Percentiles rank a stretch among this genome's conserved stretches.
phyloP scores from a whole-genome alignment of 2,888 invertebrate species.

The Acrocyrtus sp. region DNA sequence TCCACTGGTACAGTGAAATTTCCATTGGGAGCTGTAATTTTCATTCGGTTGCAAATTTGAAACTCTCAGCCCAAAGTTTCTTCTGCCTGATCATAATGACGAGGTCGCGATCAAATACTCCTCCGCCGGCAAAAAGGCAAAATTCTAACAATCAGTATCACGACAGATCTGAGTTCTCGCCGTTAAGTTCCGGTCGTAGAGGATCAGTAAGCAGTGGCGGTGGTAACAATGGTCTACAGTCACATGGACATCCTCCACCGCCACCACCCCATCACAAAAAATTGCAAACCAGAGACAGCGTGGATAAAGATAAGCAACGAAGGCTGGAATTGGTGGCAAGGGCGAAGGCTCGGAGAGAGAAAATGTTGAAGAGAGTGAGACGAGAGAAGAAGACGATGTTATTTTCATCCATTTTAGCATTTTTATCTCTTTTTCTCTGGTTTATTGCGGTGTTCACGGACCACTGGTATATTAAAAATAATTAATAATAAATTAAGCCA shows the following conservation, averaged over 20 bases:
- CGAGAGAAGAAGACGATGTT: slow-evolving; percentile 77
- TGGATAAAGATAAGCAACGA: slow-evolving; percentile 24
- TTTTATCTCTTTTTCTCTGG: slow-evolving; percentile 77
- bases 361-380: slow-evolving; percentile 38
- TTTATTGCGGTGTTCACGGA: slow-evolving; percentile 78
- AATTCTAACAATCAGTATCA: background rate
- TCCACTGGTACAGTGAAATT: no score
- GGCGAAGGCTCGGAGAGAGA: slow-evolving; percentile 47
- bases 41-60: no score
- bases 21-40: no score
- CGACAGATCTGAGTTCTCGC: slow-evolving; percentile 12
- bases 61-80: no score
- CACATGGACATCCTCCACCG: background rate
- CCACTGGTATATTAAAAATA: slow-evolving; percentile 71
- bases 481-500: background rate
- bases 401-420: slow-evolving; percentile 75
- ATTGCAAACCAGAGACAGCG: slow-evolving; percentile 8
- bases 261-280: no score
- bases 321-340: slow-evolving; percentile 35
- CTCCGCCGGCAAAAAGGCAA: background rate
- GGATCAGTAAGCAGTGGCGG: background rate
- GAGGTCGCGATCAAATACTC: slow-evolving; percentile 6
- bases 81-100: no score
- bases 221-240: background rate
- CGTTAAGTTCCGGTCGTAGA: background rate